Percentiles rank a stretch among this genome's conserved stretches.
Conservation (phyloP, 2,888 invertebrate genomes). For the Yponomeuta plumbellus region DNA sequence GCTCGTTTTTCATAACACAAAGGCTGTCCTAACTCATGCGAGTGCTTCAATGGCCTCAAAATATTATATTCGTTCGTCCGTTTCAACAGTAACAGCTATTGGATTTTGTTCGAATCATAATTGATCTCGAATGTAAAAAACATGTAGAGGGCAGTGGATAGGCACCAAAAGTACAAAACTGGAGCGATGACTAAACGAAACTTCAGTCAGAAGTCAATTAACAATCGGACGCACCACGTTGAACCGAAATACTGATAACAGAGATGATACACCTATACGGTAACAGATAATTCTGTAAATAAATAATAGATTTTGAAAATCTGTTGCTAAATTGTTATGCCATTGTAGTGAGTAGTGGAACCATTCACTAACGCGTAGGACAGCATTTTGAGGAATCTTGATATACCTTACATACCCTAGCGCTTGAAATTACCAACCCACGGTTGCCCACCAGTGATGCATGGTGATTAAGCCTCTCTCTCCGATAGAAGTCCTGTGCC, state of each 20-base stretch:
- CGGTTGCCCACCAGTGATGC: too few relatives aligned
- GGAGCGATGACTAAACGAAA: constrained; percentile 71
- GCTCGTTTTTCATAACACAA: constrained; percentile 12
- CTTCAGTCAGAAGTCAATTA: constrained; percentile 70
- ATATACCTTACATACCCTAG: too few relatives aligned
- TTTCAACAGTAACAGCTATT: constrained; percentile 70
- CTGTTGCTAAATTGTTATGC: too few relatives aligned
- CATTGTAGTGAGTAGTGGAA: too few relatives aligned
- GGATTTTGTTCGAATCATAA: constrained; percentile 74
- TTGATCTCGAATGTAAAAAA: constrained; percentile 73
- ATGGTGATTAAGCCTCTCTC: too few relatives aligned
- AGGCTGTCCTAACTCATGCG: constrained; percentile 11
- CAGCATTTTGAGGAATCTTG: too few relatives aligned
- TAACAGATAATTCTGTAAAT: background rate
- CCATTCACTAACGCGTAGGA: too few relatives aligned
- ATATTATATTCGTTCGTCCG: constrained; percentile 57
- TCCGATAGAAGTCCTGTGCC: too few relatives aligned
- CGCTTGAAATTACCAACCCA: too few relatives aligned
- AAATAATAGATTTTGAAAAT: too few relatives aligned
- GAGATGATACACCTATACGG: constrained; percentile 27
- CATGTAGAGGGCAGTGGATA: constrained; percentile 64
- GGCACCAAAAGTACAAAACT: constrained; percentile 73
- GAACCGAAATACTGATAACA: constrained; percentile 42
- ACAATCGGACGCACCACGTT: constrained; percentile 55
- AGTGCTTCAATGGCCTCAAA: constrained; percentile 5